Conservation (phyloP, 2,888 invertebrate species). For the Agonopterix arenella region DNA sequence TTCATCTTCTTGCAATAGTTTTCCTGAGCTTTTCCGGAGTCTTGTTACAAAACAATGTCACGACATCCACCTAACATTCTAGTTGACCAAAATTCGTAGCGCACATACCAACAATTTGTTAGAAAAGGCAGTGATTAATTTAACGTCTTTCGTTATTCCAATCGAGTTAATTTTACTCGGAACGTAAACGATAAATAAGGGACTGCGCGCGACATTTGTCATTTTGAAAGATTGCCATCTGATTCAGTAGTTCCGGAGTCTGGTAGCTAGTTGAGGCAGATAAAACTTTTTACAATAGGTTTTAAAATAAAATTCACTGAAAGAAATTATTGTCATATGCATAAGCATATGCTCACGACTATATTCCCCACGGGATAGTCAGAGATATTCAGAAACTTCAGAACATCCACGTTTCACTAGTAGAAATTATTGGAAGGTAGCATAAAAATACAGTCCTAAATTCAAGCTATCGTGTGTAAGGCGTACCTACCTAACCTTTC, state of each 20-base stretch:
- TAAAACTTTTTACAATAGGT: constrained; percentile 10
- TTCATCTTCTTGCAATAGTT: too few species aligned
- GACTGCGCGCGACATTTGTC: constrained; percentile 44
- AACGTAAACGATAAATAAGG: constrained; percentile 51
- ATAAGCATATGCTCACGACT: too few species aligned
- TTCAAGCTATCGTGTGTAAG: too few species aligned
- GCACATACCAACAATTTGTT: constrained; percentile 57
- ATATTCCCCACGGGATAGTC: too few species aligned
- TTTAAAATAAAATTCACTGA: too few species aligned
- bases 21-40: too few species aligned
- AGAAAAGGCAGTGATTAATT: constrained; percentile 59
- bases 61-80: constrained; percentile 6
- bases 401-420: too few species aligned
- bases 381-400: too few species aligned
- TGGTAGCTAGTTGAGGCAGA: constrained; percentile 7
- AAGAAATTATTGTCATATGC: too few species aligned
- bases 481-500: too few species aligned
- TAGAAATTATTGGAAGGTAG: too few species aligned
- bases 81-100: constrained; percentile 25
- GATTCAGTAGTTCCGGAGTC: constrained; percentile 50
- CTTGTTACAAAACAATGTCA: constrained; percentile 1
- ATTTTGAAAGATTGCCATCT: constrained; percentile 62
- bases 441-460: too few species aligned
- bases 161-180: constrained; percentile 60
- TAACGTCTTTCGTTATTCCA: constrained; percentile 53